These are phyloP conservation scores for Stramonita haemastoma DNA, from an alignment of 2,888 invertebrate genomes.

Conservation along the genomic window DNA sequence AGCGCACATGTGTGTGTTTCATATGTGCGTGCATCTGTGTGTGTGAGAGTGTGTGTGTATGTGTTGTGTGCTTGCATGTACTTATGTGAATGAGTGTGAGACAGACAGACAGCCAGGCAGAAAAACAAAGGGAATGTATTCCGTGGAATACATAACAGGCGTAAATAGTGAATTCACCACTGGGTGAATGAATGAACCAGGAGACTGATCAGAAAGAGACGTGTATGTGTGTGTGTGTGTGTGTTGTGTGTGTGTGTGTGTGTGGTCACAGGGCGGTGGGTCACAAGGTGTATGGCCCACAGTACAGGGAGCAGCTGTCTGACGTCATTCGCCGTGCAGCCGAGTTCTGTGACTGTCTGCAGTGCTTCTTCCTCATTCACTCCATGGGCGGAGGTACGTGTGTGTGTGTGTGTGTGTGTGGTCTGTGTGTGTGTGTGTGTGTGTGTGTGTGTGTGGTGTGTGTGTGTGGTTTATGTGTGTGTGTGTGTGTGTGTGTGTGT, in stretches of 20 bases:
- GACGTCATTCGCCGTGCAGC: slow-evolving; percentile 76
- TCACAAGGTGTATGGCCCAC: slow-evolving; percentile 77
- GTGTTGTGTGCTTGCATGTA: not conserved
- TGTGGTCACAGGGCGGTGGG: slow-evolving; percentile 77
- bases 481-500: not conserved
- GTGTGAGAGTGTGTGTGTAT: not conserved
- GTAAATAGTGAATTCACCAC: too few species aligned
- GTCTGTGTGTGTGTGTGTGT: slow-evolving; percentile 1
- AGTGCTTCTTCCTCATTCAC: slow-evolving; percentile 78
- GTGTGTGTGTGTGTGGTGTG: not conserved
- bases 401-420: not conserved
- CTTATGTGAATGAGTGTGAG: not conserved
- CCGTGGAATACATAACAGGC: too few species aligned
- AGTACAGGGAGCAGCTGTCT: slow-evolving; percentile 74
- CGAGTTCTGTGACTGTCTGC: slow-evolving; percentile 78
- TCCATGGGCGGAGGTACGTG: slow-evolving; percentile 78
- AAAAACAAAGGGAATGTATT: too few species aligned
- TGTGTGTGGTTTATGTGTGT: not conserved
- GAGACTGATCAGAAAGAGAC: too few species aligned
- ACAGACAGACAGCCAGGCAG: too few species aligned
- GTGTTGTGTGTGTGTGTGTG: too few species aligned
- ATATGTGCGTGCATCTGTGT: not conserved
- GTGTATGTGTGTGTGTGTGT: too few species aligned
- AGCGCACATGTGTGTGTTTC: not conserved
- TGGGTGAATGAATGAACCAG: too few species aligned